Evolutionary conservation across 2,113 vertebrate genomes (phyloP).

Genomic region (Grammomys surdaster): DNA sequence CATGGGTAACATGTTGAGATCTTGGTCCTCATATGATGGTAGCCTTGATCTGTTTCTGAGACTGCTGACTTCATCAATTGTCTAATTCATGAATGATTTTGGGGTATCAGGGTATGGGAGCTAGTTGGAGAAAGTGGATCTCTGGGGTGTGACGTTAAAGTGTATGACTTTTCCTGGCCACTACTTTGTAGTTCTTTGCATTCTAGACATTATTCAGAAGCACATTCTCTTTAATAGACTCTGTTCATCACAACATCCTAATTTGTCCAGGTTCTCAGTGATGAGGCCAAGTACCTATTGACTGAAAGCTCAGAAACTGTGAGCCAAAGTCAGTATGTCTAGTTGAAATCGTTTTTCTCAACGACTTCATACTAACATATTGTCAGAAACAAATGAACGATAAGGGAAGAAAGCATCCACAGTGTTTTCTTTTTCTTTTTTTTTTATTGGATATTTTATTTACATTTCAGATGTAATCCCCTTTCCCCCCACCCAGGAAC

Average conservation of each 20-base stretch:
- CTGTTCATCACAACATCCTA: background rate
- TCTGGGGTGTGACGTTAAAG: background rate
- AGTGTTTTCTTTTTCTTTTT: too few species aligned
- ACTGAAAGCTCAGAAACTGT: background rate
- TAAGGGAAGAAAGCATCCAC: background rate
- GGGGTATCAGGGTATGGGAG: background rate
- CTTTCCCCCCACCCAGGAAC: too few species aligned
- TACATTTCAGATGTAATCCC: too few species aligned
- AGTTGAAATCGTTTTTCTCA: background rate
- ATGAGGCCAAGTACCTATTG: background rate
- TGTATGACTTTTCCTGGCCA: too few species aligned
- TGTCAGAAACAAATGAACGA: background rate
- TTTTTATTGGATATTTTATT: too few species aligned
- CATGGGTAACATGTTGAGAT: background rate
- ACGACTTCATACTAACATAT: background rate
- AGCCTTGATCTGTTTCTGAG: background rate
- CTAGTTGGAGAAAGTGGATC: background rate
- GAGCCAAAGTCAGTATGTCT: background rate
- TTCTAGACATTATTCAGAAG: background rate
- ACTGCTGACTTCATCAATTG: background rate
- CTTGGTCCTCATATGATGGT: background rate
- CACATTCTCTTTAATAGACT: background rate
- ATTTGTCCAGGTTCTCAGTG: background rate
- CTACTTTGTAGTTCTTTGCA: background rate
- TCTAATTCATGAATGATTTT: background rate